These are phyloP conservation scores for Lepidurus apus DNA, from an alignment of 1,140 invertebrate genomes.

Conservation along the genomic window DNA sequence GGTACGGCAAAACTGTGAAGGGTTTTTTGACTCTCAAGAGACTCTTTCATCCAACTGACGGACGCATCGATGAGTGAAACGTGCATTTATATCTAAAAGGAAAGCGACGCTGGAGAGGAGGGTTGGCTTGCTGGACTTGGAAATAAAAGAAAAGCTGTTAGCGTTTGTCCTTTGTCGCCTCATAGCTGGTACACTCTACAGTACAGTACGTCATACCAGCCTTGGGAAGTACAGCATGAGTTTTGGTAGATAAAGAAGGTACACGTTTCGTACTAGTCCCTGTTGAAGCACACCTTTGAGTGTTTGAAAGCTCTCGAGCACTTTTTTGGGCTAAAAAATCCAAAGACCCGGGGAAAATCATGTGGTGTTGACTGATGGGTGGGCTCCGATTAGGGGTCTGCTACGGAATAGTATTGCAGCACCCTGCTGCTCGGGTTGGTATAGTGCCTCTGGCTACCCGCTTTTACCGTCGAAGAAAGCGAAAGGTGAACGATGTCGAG, in stretches of 20 bases:
- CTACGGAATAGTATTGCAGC: background rate
- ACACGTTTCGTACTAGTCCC: background rate
- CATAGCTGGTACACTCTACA: background rate
- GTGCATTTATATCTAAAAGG: too few relatives aligned
- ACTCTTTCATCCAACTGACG: too few relatives aligned
- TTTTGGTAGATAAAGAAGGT: background rate
- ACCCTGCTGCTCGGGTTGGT: constrained; percentile 1
- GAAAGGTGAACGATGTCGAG: constrained; percentile 3
- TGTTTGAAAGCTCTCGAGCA: constrained; percentile 3
- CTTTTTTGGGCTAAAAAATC: background rate
- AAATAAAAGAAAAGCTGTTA: background rate
- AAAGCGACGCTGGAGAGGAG: too few relatives aligned
- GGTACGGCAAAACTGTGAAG: too few relatives aligned
- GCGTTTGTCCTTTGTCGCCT: background rate
- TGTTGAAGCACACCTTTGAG: background rate
- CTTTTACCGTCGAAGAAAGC: background rate
- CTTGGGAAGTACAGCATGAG: background rate
- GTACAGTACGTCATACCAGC: background rate
- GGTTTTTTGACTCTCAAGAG: too few relatives aligned
- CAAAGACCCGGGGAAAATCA: background rate
- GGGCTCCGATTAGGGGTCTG: constrained; percentile 3
- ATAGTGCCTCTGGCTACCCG: background rate
- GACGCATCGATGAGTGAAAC: too few relatives aligned
- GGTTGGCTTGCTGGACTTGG: background rate
- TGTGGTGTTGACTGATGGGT: background rate